phyloP scores from a whole-genome alignment of 2,888 invertebrate genomes.

The Lasioglossum pauxillum region DNA sequence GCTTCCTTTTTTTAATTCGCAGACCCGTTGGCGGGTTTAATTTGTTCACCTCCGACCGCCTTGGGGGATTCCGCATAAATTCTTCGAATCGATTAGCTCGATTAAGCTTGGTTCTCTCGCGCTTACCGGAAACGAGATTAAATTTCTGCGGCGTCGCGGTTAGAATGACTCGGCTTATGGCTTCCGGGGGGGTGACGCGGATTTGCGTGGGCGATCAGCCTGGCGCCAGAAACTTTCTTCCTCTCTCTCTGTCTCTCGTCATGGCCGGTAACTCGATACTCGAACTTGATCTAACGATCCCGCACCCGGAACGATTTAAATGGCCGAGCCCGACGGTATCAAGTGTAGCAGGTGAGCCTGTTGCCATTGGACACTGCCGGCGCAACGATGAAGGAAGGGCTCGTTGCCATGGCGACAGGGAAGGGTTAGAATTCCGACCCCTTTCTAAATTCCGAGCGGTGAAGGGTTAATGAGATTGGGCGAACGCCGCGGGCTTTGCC shows the following conservation, averaged over 20 bases:
- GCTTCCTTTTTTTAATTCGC: neutral
- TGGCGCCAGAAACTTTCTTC: neutral
- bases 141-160: slow-evolving; percentile 37
- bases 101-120: slow-evolving; percentile 53
- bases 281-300: slow-evolving; percentile 5
- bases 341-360: slow-evolving; percentile 68
- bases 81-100: slow-evolving; percentile 48
- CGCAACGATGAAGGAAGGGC: slow-evolving; percentile 68
- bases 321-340: slow-evolving; percentile 43
- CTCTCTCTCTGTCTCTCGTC: neutral
- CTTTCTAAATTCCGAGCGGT: slow-evolving; percentile 69
- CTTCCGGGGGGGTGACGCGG: slow-evolving; percentile 1
- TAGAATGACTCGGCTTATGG: neutral
- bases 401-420: slow-evolving; percentile 76
- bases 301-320: slow-evolving; percentile 18
- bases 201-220: neutral
- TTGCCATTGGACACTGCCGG: slow-evolving; percentile 68
- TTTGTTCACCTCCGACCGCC: neutral
- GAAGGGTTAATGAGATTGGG: slow-evolving; percentile 80
- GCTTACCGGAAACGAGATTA: slow-evolving; percentile 36
- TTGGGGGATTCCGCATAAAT: slow-evolving; percentile 27
- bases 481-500: slow-evolving; percentile 52
- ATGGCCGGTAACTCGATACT: neutral
- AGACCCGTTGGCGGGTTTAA: neutral
- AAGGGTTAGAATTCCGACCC: slow-evolving; percentile 77